Evolutionary conservation across 2,113 vertebrate genomes (phyloP).

Genomic region (Eurypyga helias): DNA sequence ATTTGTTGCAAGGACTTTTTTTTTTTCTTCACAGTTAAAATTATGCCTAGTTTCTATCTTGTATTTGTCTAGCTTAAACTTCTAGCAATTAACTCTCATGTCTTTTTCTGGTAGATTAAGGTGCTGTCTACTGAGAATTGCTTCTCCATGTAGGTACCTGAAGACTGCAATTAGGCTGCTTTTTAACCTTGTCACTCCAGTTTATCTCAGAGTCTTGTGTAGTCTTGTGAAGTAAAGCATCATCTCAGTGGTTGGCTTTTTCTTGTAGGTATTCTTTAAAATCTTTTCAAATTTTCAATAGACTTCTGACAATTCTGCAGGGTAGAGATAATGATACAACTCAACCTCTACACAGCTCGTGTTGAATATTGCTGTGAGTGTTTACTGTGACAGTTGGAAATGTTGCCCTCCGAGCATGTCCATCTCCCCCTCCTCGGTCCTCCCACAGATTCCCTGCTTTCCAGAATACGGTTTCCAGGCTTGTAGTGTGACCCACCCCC

Average conservation of each 20-base stretch:
- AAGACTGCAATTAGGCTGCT: background rate
- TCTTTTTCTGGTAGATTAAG: slow-evolving; percentile 1
- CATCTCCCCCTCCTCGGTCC: background rate
- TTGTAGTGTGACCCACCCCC: background rate
- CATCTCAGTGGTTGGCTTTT: background rate
- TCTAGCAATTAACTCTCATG: background rate
- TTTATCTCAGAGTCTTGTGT: background rate
- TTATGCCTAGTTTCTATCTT: background rate
- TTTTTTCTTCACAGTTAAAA: background rate
- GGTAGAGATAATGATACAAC: background rate
- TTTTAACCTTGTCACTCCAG: background rate
- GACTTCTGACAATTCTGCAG: background rate
- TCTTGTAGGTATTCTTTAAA: background rate
- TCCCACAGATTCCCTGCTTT: background rate
- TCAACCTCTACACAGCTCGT: background rate
- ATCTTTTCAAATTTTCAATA: background rate
- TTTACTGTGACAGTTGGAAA: background rate
- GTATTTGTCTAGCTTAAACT: slow-evolving; percentile 1
- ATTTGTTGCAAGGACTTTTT: background rate
- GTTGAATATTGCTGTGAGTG: background rate
- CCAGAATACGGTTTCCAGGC: background rate
- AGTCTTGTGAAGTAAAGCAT: background rate
- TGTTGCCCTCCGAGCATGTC: background rate
- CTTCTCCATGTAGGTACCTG: background rate
- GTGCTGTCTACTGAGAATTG: background rate